Evolutionary conservation across 2,113 vertebrate genomes (phyloP), one percentile per base, ranked within the genome.

Genomic region (Pygoscelis adeliae): DNA sequence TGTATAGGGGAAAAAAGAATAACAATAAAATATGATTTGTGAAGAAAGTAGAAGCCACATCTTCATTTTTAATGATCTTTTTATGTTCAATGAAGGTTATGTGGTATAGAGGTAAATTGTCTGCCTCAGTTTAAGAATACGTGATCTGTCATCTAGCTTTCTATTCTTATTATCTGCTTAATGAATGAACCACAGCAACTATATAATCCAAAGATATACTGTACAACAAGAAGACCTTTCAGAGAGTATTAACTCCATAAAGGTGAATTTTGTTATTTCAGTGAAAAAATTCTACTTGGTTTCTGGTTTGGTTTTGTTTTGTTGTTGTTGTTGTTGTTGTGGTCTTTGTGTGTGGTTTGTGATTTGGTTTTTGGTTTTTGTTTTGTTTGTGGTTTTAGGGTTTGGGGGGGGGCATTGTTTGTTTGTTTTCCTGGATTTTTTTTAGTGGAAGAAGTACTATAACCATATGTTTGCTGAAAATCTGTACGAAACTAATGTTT

Each of bases 1-100:
- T 88, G 40, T 96, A 34, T 88, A 77, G 40, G 36, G 26, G 9
- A 74, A 96, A 79, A n/a, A 55, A 47, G 40, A 82, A 94, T 90
- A 90, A 84, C 13, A 86, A 78, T 97, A 81, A 97, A 93, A 96
- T 52, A 87, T 29, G 74, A 76, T 93, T 97, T 93, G 50, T 83
- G 53, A 91, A 87, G 61, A 74, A 32, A 94, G 44, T 73, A 91
- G 92, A 62, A 97, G n/a, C 13, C 50, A 49, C 16, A 80, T 63
- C 46, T 89, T 94, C 44, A 88, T 92, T 96, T 97, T 96, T 96
- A 97, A 97, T 95, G 80, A 73, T 18, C 18, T 79, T 94, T 96
- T 58, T 88, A 73, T 95, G 94, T 59, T 78, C 91, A 69, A 3
- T 62, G n/a, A 92, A 96, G 27, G 73, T 66, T 93, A 72, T 47